Conservation (phyloP, 2,888 invertebrate species). For the Seladonia tumulorum region DNA sequence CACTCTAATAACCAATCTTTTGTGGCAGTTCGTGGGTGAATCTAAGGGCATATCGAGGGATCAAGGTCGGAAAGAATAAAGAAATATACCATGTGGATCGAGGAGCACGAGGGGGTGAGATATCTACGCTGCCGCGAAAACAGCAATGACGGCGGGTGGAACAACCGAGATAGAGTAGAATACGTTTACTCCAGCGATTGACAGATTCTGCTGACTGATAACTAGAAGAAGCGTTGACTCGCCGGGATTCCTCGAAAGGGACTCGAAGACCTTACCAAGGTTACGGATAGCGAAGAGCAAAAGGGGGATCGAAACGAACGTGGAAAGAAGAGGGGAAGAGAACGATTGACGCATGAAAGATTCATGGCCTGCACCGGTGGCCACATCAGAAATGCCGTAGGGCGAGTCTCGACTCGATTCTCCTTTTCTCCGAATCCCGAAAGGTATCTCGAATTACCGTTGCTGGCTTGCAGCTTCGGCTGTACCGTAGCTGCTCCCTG, state of each 20-base stretch:
- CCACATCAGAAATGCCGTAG: conserved; percentile 77
- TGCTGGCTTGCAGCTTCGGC: conserved; percentile 38
- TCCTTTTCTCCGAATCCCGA: conserved; percentile 64
- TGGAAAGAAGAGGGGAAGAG: conserved; percentile 31
- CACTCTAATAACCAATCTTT: neutral
- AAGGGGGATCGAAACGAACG: conserved; percentile 26
- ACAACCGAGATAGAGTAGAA: conserved; percentile 50
- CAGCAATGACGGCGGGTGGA: conserved; percentile 18
- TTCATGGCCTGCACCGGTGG: conserved; percentile 80
- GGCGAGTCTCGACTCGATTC: conserved; percentile 67
- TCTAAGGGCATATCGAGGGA: conserved; percentile 5
- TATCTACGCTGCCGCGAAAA: conserved; percentile 23
- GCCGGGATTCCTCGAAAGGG: conserved; percentile 59
- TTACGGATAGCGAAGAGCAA: conserved; percentile 8
- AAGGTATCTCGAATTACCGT: conserved; percentile 67
- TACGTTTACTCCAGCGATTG: conserved; percentile 65
- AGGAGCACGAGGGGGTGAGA: neutral
- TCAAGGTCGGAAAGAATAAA: conserved; percentile 43
- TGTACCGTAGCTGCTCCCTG: conserved; percentile 37
- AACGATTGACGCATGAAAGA: conserved; percentile 81
- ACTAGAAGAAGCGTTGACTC: conserved; percentile 60
- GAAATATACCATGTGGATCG: conserved; percentile 45
- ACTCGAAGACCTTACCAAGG: conserved; percentile 15
- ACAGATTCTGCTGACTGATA: conserved; percentile 74
- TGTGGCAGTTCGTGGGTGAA: conserved; percentile 1